Evolutionary conservation across 2,888 invertebrate genomes (phyloP).

Genomic region (Venusia cambrica): DNA sequence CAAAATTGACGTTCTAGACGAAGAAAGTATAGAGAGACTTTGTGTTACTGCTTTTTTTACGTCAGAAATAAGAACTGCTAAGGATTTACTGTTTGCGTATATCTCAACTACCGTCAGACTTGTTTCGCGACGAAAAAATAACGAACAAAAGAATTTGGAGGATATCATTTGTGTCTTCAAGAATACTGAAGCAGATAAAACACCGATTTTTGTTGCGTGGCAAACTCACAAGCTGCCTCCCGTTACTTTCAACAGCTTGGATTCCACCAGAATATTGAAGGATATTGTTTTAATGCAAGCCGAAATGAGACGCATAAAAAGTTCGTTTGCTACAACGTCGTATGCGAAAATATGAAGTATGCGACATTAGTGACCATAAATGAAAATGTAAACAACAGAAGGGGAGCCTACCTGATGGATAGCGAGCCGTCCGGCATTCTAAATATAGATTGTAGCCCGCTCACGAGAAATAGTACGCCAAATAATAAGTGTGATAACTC

Average conservation of each 20-base stretch:
- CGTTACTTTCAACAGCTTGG: conserved; percentile 1
- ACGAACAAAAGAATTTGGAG: too few relatives aligned
- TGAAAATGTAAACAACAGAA: neutral
- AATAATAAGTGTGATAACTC: neutral
- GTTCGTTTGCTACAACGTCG: neutral
- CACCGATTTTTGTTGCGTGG: neutral
- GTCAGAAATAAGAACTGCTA: too few relatives aligned
- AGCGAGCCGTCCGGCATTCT: conserved; percentile 1
- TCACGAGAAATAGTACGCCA: neutral
- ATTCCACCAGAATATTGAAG: neutral
- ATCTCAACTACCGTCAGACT: too few relatives aligned
- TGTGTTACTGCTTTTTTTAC: too few relatives aligned
- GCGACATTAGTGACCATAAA: neutral
- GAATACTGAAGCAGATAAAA: neutral
- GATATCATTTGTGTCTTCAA: too few relatives aligned
- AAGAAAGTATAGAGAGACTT: too few relatives aligned
- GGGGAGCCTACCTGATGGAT: neutral
- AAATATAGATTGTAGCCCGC: neutral
- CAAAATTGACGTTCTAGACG: too few relatives aligned
- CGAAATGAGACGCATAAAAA: neutral
- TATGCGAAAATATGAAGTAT: neutral
- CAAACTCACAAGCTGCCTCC: neutral
- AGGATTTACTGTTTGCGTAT: too few relatives aligned
- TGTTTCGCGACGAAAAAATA: too few relatives aligned
- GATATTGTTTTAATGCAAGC: neutral